Base-by-base conservation (phyloP, 2,888 invertebrate species). In the Pseudococcus jackbeardsleyi region DNA sequence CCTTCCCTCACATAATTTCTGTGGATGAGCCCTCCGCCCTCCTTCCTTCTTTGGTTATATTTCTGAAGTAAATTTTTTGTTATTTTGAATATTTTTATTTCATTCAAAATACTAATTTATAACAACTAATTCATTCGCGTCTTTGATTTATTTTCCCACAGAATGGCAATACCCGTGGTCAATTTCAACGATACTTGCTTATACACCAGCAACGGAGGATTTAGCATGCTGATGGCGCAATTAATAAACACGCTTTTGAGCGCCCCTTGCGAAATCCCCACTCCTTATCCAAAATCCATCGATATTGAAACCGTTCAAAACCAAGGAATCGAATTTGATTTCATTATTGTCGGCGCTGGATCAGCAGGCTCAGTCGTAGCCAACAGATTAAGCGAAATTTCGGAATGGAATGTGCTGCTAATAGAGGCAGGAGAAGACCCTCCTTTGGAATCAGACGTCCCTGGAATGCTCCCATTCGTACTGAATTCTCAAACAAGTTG, bases 371-470 rank as follows among this genome's bases (percentile, higher is more conserved):
- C 93, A 0, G 92, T 93, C 0, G 89, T 94, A 0, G 93, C 93
- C 0, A 92, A 91, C 88, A 91, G 93, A 88, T 90, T 93, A 0
- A 91, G 92, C 0, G 93, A 93, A 90, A 90, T 91, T 11, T 72
- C 90, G 0, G 89, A 92, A n/a, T 93, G 92, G 92, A 92, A 91
- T 33, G 91, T 93, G 15, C 90, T 93, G 46, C 90, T 94, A 19
- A 90, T 93, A 84, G 94, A 94, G 91, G 93, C 93, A 19, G 93
- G 93, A 0, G 92, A 91, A 1, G 92, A 93, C 90, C 93, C 93
- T 6, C 91, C 92, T 0, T 90, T 91, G 8, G 90, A 91, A 0
- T 92, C 92, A 59, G 92, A 93, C 48, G 91, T 93, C 19, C 93
- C 93, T 0, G 92, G 91, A n/a, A 89, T 92, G 94, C 92, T 15